Conservation (phyloP, 2,113 vertebrate genomes). For the Amphiprion percula region DNA sequence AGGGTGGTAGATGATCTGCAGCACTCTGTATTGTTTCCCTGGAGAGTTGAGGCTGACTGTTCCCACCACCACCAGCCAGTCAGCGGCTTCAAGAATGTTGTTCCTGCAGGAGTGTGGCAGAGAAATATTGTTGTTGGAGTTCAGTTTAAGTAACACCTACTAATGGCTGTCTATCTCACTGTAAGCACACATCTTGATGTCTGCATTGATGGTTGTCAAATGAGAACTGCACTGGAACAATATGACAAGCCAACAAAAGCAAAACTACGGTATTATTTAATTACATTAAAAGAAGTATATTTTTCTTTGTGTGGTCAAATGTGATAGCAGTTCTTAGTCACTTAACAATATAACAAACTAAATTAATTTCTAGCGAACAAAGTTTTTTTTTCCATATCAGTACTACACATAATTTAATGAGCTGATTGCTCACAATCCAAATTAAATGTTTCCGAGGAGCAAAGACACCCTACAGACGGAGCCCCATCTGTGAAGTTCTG, state of each 20-base stretch:
- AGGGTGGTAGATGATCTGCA: conserved; percentile 78
- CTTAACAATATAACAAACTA: too few species aligned
- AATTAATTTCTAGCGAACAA: neutral
- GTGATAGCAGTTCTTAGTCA: too few species aligned
- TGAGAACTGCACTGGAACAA: neutral
- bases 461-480: neutral
- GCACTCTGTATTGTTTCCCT: conserved; percentile 73
- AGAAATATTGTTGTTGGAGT: neutral
- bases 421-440: conserved; percentile 7
- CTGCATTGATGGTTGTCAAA: neutral
- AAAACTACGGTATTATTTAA: too few species aligned
- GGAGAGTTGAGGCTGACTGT: conserved; percentile 56
- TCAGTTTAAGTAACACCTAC: neutral
- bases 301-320: too few species aligned
- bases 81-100: conserved; percentile 63
- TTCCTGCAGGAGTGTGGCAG: conserved; percentile 59
- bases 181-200: neutral
- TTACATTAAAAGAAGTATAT: too few species aligned
- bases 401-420: neutral
- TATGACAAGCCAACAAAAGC: neutral
- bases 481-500: neutral
- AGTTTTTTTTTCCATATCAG: conserved; percentile 9
- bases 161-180: neutral
- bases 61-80: conserved; percentile 82
- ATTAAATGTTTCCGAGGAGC: neutral